A percentile compares a stretch with the other conserved stretches of the same genome.
Conservation (phyloP, 2,888 invertebrate species). For the Druceiella hillmani region DNA sequence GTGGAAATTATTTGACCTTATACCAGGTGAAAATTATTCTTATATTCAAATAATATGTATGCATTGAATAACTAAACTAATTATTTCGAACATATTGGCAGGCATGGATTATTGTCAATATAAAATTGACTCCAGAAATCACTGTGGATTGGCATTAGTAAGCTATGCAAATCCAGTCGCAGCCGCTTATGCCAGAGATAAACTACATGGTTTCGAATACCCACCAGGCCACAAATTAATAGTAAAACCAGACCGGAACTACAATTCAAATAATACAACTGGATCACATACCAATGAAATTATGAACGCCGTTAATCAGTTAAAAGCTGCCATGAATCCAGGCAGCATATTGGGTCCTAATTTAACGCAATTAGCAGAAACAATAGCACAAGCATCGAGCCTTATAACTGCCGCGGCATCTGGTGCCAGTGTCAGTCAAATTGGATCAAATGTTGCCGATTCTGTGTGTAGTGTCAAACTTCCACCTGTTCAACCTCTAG, state of each 20-base stretch:
- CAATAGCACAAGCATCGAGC: conserved; percentile 72
- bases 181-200: conserved; percentile 68
- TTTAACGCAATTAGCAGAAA: conserved; percentile 63
- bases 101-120: conserved; percentile 37
- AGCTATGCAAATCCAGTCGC: conserved; percentile 38
- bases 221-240: conserved; percentile 80
- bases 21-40: conserved; percentile 56
- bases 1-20: conserved; percentile 81
- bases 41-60: no score
- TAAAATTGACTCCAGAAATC: conserved; percentile 45
- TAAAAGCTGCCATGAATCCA: conserved; percentile 33
- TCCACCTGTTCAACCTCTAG: conserved; percentile 66
- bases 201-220: conserved; percentile 87
- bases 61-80: no score
- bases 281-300: conserved; percentile 35
- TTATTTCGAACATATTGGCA: neutral
- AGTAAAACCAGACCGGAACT: conserved; percentile 57
- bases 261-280: conserved; percentile 25
- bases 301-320: conserved; percentile 31
- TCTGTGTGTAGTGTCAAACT: conserved; percentile 63
- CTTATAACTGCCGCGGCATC: conserved; percentile 62
- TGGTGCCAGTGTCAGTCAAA: conserved; percentile 29
- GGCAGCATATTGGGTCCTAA: conserved; percentile 39
- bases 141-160: conserved; percentile 40
- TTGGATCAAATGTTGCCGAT: conserved; percentile 32